A percentile compares a stretch with the other conserved stretches of the same genome.
Conservation (phyloP, 2,888 invertebrate genomes). For the Drosophila paracracens region DNA sequence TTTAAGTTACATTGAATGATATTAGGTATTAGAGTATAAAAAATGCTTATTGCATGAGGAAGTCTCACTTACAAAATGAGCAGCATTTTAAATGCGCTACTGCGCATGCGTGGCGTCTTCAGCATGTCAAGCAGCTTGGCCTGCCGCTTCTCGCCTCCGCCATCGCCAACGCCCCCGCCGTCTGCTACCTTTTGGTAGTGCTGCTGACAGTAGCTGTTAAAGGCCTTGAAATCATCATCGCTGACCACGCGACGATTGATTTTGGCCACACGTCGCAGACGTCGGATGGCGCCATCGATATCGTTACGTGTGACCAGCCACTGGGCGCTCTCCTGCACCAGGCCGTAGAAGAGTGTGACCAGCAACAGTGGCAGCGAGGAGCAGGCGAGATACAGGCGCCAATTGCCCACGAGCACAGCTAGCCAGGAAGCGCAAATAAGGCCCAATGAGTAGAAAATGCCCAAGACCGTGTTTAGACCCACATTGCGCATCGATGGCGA, state of each 20-base stretch:
- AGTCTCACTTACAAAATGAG: slow-evolving; percentile 86
- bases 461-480: slow-evolving; percentile 86
- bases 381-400: slow-evolving; percentile 86
- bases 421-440: slow-evolving; percentile 86
- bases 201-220: slow-evolving; percentile 77
- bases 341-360: slow-evolving; percentile 85
- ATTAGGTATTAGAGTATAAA: not conserved
- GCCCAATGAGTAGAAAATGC: slow-evolving; percentile 86
- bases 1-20: not conserved
- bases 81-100: slow-evolving; percentile 86
- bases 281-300: slow-evolving; percentile 85
- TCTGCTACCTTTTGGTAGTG: slow-evolving; percentile 85
- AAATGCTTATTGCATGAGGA: not conserved
- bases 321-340: slow-evolving; percentile 84
- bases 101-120: slow-evolving; percentile 86
- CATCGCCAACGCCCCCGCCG: slow-evolving; percentile 36
- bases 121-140: slow-evolving; percentile 84
- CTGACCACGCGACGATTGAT: slow-evolving; percentile 85
- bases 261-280: slow-evolving; percentile 86
- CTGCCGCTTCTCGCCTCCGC: slow-evolving; percentile 31
- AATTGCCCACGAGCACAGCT: slow-evolving; percentile 85
- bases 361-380: slow-evolving; percentile 85
- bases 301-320: slow-evolving; percentile 87
- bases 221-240: slow-evolving; percentile 71
- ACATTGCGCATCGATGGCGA: slow-evolving; percentile 86